Percentiles rank a stretch among this genome's conserved stretches.
Evolutionary conservation across 2,113 vertebrate genomes (phyloP).

Genomic region (Nothobranchius furzeri): DNA sequence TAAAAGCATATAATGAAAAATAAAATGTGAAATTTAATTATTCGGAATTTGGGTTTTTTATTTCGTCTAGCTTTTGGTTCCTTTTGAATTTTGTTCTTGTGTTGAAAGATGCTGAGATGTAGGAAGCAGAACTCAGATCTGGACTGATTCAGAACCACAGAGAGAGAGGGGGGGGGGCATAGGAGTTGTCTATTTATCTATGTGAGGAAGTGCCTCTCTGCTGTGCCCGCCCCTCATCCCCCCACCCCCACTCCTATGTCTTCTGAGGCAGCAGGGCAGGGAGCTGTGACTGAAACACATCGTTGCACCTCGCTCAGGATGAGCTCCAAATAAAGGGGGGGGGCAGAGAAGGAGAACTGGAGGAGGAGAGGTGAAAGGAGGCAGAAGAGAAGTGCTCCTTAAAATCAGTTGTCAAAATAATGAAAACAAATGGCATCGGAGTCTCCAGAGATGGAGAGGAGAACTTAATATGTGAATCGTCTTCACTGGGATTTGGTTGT

Average conservation of each 20-base stretch:
- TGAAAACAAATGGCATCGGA: constrained; percentile 81
- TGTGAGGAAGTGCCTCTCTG: constrained; percentile 66
- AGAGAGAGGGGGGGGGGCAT: too few species aligned
- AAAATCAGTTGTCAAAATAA: constrained; percentile 82
- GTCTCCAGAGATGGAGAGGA: constrained; percentile 76
- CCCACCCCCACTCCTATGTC: constrained; percentile 37
- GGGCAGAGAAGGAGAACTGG: constrained; percentile 17
- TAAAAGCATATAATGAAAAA: constrained; percentile 3
- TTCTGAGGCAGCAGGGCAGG: constrained; percentile 62
- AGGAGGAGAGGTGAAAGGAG: constrained; percentile 40
- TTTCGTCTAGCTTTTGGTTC: not conserved
- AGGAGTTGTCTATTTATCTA: constrained; percentile 72
- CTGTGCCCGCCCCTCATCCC: constrained; percentile 27
- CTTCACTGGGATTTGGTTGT: constrained; percentile 54
- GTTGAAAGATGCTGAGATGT: constrained; percentile 24
- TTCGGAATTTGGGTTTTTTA: too few species aligned
- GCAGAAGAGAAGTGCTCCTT: constrained; percentile 68
- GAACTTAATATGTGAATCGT: constrained; percentile 79
- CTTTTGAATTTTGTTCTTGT: not conserved
- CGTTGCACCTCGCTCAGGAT: constrained; percentile 72
- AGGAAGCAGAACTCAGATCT: constrained; percentile 7
- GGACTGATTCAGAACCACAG: constrained; percentile 35
- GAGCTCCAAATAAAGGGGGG: constrained; percentile 71
- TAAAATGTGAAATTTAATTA: too few species aligned
- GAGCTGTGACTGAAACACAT: constrained; percentile 79